Evolutionary conservation across 2,113 vertebrate species (phyloP).

Genomic region (Elephantulus edwardii): DNA sequence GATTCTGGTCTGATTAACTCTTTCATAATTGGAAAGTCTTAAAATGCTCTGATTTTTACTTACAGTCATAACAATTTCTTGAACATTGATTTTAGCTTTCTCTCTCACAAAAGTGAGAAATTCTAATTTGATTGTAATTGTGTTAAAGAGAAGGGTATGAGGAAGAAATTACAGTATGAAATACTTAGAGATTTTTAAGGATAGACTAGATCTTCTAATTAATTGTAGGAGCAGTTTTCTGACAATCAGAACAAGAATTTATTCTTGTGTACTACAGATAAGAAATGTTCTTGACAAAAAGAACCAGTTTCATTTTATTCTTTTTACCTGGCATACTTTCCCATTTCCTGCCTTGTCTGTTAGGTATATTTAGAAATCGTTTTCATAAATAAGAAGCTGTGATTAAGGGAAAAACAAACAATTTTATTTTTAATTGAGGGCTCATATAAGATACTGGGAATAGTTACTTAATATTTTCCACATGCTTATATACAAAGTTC

Average conservation of each 20-base stretch:
- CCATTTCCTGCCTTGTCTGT: background rate
- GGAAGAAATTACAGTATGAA: background rate
- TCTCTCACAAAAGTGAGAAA: background rate
- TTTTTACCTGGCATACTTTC: background rate
- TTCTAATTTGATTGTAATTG: background rate
- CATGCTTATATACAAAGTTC: background rate
- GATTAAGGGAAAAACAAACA: background rate
- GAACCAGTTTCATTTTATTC: background rate
- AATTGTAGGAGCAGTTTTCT: background rate
- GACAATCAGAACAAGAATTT: background rate
- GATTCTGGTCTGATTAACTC: background rate
- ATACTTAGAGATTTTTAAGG: background rate
- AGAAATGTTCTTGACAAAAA: too few species aligned
- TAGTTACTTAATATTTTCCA: background rate
- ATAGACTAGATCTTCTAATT: background rate
- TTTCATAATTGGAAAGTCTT: background rate
- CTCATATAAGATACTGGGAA: background rate
- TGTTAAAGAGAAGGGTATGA: background rate
- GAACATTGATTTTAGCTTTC: background rate
- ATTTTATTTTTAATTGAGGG: conserved; percentile 28
- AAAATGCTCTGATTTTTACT: background rate
- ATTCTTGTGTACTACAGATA: background rate
- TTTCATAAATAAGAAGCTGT: conserved; percentile 17
- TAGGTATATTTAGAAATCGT: background rate
- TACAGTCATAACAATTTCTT: background rate